Conservation (phyloP, 2,797 vertebrate genomes). For the Arrhamphus sclerolepis region DNA sequence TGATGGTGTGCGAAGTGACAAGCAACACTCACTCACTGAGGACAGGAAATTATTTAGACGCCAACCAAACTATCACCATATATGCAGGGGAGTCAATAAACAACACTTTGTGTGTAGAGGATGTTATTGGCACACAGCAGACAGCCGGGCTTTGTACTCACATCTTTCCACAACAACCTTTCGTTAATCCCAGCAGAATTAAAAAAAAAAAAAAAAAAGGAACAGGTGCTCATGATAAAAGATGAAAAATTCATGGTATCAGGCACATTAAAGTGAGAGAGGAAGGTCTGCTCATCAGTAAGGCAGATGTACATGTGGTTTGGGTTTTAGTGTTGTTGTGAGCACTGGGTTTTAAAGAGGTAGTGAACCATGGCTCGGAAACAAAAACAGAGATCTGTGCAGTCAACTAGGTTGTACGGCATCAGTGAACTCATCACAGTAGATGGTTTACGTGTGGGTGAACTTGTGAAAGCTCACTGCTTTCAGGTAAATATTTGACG, state of each 20-base stretch:
- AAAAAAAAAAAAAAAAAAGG: constrained; percentile 2
- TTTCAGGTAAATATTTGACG: constrained; percentile 78
- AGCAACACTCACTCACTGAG: constrained; percentile 51
- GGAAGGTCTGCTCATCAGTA: constrained; percentile 20
- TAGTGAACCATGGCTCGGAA: constrained; percentile 47
- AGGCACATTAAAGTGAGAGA: constrained; percentile 15
- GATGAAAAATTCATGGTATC: constrained; percentile 12
- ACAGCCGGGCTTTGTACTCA: constrained; percentile 9
- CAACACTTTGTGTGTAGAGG: constrained; percentile 52
- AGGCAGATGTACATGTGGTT: constrained; percentile 60
- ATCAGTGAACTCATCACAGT: constrained; percentile 51
- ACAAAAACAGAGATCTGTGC: constrained; percentile 40
- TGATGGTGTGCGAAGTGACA: constrained; percentile 21
- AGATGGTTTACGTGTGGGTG: constrained; percentile 26
- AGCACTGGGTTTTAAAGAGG: constrained; percentile 47
- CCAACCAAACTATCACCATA: constrained; percentile 54
- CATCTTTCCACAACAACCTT: constrained; percentile 65
- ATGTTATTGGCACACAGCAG: constrained; percentile 56
- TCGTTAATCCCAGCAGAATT: constrained; percentile 38
- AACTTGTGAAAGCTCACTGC: constrained; percentile 11
- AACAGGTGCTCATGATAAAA: neutral
- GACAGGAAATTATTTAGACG: constrained; percentile 65
- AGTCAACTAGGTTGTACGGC: constrained; percentile 26
- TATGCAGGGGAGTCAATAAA: constrained; percentile 61
- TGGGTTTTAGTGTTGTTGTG: constrained; percentile 37